A percentile compares a stretch with the other conserved stretches of the same genome.
These are phyloP conservation scores for Lipophrys pholis DNA, from an alignment of 2,113 vertebrate species.

Conservation along the genomic window DNA sequence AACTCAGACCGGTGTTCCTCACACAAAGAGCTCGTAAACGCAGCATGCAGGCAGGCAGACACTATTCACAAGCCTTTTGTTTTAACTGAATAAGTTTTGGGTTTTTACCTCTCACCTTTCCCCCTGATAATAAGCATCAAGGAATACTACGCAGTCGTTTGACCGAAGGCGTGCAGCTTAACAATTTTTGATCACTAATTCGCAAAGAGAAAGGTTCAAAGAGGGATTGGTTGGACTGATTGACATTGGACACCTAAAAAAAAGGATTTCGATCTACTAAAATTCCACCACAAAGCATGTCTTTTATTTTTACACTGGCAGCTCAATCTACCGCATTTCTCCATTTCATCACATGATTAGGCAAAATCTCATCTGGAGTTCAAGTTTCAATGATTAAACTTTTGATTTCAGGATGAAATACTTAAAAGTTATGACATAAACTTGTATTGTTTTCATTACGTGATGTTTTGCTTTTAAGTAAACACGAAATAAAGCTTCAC, in stretches of 20 bases:
- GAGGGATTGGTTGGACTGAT: conserved; percentile 66
- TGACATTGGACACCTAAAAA: conserved; percentile 13
- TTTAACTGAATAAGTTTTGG: background rate
- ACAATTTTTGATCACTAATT: conserved; percentile 3
- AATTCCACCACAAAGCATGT: background rate
- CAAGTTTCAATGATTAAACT: background rate
- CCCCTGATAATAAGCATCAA: conserved; percentile 9
- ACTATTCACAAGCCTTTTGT: background rate
- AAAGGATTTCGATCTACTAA: conserved; percentile 6
- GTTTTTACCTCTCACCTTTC: conserved; percentile 13
- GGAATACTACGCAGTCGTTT: background rate
- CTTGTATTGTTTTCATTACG: background rate
- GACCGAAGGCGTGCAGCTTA: too few species aligned
- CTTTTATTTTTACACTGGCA: background rate
- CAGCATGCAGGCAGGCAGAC: background rate
- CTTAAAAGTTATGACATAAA: background rate
- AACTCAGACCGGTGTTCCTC: conserved; percentile 20
- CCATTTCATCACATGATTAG: background rate
- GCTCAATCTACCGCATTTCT: background rate
- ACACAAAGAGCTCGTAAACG: conserved; percentile 35
- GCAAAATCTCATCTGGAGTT: background rate
- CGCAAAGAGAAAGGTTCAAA: conserved; percentile 23
- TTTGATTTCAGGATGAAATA: background rate
- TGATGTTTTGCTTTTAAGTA: background rate
- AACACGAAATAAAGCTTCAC: background rate